These are phyloP conservation scores for Hippoglossus hippoglossus DNA, from an alignment of 2,797 vertebrate genomes.

Conservation along the genomic window DNA sequence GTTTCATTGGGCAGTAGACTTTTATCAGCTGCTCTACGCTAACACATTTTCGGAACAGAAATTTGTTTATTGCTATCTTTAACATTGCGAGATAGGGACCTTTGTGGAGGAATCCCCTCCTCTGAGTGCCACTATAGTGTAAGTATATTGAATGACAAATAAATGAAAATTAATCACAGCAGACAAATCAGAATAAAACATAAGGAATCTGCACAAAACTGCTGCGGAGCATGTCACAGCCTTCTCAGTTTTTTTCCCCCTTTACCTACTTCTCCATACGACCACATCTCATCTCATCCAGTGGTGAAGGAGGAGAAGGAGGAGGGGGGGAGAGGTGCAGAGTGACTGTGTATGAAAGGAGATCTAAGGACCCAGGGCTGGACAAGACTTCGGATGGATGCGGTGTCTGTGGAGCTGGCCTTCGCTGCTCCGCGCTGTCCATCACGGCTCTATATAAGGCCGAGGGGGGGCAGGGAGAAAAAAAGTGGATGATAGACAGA, in stretches of 20 bases:
- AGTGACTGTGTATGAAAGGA: conserved; percentile 37
- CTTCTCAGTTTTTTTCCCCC: neutral
- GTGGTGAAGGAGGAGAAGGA: neutral
- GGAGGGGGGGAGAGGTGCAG: neutral
- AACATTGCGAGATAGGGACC: no score
- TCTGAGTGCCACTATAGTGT: no score
- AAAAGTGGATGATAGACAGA: neutral
- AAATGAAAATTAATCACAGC: neutral
- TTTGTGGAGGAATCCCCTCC: no score
- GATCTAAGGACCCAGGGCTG: conserved; percentile 35
- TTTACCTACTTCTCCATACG: neutral
- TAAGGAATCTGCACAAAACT: neutral
- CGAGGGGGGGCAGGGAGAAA: neutral
- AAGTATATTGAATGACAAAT: no score
- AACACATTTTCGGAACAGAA: no score
- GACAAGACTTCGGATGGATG: conserved; percentile 36
- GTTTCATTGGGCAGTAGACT: no score
- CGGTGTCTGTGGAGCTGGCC: conserved; percentile 6
- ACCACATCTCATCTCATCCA: conserved; percentile 15
- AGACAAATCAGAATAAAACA: neutral
- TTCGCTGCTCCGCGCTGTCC: conserved; percentile 18
- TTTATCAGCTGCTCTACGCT: no score
- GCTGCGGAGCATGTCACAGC: neutral
- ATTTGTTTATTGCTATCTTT: no score
- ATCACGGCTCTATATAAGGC: conserved; percentile 1